Evolutionary conservation across 2,113 vertebrate genomes (phyloP), one percentile per base, ranked within the genome.

Genomic region (rat (Rattus norvegicus)): DNA sequence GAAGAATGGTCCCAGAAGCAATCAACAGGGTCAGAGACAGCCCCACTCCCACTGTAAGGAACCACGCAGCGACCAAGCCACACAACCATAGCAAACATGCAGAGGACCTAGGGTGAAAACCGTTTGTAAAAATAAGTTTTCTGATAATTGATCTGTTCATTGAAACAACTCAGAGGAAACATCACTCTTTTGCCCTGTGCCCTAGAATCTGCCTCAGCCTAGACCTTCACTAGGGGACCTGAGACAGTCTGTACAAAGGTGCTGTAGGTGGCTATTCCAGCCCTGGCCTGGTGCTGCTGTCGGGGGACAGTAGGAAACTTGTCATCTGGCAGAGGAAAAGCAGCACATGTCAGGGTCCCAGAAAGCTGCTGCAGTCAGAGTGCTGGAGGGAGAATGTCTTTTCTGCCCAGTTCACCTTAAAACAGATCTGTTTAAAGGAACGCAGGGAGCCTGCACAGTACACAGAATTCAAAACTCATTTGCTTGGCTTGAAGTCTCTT

Each of bases 341-440:
- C 17, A 5, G 54, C 52, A 26, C 2, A 63, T 1, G 30, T 76
- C 65, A 54, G 49, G 11, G 8, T 47, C 43, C 77, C 83, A 26
- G 89, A 33, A 61, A 76, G 52, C 65, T 30, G 67, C 84, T 77
- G 33, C 70, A 2, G 43, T 93, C 12, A 95, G 24, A 95, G 75
- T 30, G 10, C 39, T 76, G 28, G 17, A 91, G 8, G 10, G 24
- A 90, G 39, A 7, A 1, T 16, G 14, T 63, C 79, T 13, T 69
- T 1, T 93, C 30, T 93, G 22, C 39, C 65, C 80, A 30, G 28
- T 36, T 49, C 77, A 1, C 85, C 81, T 69, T 75, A 92, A 52
- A 92, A 90, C 90, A 96, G 80, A 36, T 85, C 24, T 94, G 26
- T 36, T 69, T 63, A n/a, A 95, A 96, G 81, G 79, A 80, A 90